phyloP scores from a whole-genome alignment of 2,113 vertebrate genomes.

The Dicrurus megarhynchus region DNA sequence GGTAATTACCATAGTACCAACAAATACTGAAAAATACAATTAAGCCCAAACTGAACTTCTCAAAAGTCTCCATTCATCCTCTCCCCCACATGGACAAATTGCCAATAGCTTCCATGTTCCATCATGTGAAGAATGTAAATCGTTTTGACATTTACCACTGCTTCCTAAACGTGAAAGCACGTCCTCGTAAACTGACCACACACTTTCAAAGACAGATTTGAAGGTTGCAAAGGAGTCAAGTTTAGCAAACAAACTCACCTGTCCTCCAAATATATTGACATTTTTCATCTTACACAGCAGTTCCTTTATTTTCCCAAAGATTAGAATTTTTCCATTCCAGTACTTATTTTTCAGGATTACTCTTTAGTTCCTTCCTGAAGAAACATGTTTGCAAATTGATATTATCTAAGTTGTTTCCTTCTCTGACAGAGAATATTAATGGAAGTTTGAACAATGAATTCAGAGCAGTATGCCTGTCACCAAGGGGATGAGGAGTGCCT shows the following conservation, averaged over 20 bases:
- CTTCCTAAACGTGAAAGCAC: background rate
- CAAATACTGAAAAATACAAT: background rate
- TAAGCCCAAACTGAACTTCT: background rate
- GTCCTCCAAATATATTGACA: background rate
- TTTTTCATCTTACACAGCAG: background rate
- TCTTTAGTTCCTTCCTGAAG: background rate
- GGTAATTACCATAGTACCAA: background rate
- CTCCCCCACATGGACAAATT: background rate
- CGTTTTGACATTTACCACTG: background rate
- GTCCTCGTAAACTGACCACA: background rate
- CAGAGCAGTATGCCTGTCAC: background rate
- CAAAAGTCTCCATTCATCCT: background rate
- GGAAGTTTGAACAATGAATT: background rate
- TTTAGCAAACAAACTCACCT: background rate
- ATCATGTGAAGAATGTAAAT: background rate
- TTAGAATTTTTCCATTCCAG: background rate
- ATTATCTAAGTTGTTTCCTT: constrained; percentile 39
- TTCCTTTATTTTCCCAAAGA: background rate
- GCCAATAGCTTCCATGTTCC: accelerated
- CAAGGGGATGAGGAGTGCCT: background rate
- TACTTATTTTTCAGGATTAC: background rate
- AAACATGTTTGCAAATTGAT: constrained; percentile 28
- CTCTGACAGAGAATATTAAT: background rate
- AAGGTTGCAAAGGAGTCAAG: background rate
- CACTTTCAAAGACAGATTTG: background rate